These are phyloP conservation scores for Elgonia sp. DNA, from an alignment of 2,888 invertebrate genomes.

Conservation along the genomic window DNA sequence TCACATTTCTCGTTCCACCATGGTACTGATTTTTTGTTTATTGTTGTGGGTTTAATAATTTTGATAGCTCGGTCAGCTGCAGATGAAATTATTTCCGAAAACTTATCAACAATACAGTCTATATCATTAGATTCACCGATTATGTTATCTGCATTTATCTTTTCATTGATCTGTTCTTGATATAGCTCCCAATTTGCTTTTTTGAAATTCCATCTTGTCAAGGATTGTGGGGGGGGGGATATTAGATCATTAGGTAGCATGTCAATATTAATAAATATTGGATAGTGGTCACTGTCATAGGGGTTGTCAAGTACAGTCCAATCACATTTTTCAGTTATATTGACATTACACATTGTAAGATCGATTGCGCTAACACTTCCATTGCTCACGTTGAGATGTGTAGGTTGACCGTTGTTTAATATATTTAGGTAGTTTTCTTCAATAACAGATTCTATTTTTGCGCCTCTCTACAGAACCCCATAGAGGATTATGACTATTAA, in stretches of 20 bases:
- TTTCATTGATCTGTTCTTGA: constrained; percentile 21
- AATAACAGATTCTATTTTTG: constrained; percentile 62
- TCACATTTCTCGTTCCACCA: constrained; percentile 76
- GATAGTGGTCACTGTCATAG: constrained; percentile 71
- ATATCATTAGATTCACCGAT: neutral
- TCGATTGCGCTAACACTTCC: constrained; percentile 4
- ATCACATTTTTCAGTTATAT: constrained; percentile 4
- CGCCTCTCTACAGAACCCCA: constrained; percentile 77
- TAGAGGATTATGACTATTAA: constrained; percentile 74
- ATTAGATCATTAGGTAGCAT: neutral
- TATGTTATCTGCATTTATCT: constrained; percentile 9
- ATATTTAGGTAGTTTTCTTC: constrained; percentile 58
- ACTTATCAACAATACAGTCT: neutral
- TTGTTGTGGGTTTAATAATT: constrained; percentile 27
- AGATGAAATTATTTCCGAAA: constrained; percentile 42
- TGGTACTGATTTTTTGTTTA: constrained; percentile 61
- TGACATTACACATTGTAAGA: neutral
- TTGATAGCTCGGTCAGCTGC: constrained; percentile 64
- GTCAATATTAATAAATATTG: neutral
- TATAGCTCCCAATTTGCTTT: constrained; percentile 71
- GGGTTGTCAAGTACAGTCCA: constrained; percentile 25
- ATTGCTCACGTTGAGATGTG: constrained; percentile 62
- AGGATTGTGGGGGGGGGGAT: neutral
- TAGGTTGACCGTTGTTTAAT: constrained; percentile 60
- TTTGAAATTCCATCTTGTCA: constrained; percentile 62